Evolutionary conservation across 2,113 vertebrate genomes (phyloP).

Genomic region (Balaenoptera acutorostrata): DNA sequence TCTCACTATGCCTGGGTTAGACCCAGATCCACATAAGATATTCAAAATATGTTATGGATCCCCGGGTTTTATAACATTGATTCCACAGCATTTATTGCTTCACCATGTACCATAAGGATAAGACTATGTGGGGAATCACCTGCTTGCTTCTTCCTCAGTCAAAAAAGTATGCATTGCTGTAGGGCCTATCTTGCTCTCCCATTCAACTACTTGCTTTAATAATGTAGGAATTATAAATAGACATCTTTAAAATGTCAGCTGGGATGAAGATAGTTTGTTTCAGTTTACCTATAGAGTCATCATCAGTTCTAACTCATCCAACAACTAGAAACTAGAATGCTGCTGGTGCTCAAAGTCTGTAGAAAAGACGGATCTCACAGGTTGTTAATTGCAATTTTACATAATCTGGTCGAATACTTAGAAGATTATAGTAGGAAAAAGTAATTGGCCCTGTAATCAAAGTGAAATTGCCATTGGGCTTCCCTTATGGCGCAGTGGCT

Average conservation of each 20-base stretch:
- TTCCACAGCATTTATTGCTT: background rate
- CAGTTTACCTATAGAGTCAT: background rate
- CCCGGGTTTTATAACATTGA: background rate
- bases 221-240: background rate
- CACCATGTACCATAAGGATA: background rate
- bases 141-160: background rate
- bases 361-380: background rate
- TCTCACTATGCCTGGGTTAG: background rate
- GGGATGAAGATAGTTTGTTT: background rate
- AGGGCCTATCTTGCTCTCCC: background rate
- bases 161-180: background rate
- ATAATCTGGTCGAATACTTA: background rate
- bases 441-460: background rate
- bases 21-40: background rate
- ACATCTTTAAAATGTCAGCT: background rate
- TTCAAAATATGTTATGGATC: background rate
- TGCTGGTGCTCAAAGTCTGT: too few relatives aligned
- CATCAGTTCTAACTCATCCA: background rate
- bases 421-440: background rate
- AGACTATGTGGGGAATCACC: background rate
- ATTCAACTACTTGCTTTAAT: background rate
- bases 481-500: too few relatives aligned
- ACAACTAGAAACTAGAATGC: background rate
- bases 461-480: background rate
- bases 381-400: background rate